Conservation (phyloP, 2,113 vertebrate genomes). For the Seriola quinqueradiata region DNA sequence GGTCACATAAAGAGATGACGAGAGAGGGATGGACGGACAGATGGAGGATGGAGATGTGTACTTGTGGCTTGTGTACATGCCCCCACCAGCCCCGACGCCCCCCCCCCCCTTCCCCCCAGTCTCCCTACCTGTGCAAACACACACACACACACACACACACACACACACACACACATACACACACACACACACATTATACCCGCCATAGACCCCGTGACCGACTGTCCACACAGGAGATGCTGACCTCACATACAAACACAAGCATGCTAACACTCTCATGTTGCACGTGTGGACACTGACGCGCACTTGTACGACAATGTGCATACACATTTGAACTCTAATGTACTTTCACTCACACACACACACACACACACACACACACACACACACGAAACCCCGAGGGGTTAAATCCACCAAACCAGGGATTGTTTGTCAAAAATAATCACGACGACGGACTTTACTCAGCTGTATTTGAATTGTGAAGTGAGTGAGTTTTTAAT, state of each 20-base stretch:
- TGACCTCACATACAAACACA: constrained; percentile 45
- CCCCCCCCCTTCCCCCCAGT: not conserved
- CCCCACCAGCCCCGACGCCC: constrained; percentile 51
- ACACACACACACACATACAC: constrained; percentile 41
- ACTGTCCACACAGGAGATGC: constrained; percentile 37
- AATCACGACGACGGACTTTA: constrained; percentile 18
- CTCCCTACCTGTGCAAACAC: constrained; percentile 38
- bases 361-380: constrained; percentile 35
- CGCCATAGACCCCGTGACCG: constrained; percentile 39
- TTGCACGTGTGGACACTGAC: constrained; percentile 57
- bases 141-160: constrained; percentile 36
- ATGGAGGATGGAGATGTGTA: constrained; percentile 66
- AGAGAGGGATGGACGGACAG: constrained; percentile 46
- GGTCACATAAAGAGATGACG: constrained; percentile 88
- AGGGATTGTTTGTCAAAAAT: constrained; percentile 47
- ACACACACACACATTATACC: constrained; percentile 12
- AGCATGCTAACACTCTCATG: constrained; percentile 64
- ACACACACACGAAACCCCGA: constrained; percentile 10
- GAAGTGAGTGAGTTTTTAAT: constrained; percentile 40
- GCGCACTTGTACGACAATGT: constrained; percentile 37
- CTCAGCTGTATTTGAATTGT: constrained; percentile 43
- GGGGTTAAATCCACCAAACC: constrained; percentile 54
- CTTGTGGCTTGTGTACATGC: constrained; percentile 76
- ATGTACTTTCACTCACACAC: constrained; percentile 40
- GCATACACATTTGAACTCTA: constrained; percentile 55